Evolutionary conservation across 23 tunicate species (phyloP), one percentile per base, ranked within the genome.

Genomic region (Aplidium turbinatum): DNA sequence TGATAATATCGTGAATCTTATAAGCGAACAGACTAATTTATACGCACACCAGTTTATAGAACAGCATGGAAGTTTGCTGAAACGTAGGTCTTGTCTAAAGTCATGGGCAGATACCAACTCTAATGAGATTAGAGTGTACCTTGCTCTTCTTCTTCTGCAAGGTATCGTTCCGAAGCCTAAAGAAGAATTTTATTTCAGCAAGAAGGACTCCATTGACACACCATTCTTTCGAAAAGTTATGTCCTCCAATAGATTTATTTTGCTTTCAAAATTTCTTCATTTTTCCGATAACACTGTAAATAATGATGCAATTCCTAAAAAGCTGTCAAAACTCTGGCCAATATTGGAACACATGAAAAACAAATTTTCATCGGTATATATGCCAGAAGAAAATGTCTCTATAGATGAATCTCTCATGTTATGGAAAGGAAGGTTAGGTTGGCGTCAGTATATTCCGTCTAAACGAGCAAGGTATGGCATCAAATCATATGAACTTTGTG

Each of bases 61-160:
- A 6, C 38, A 60, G n/a, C 6, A 9, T 30, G 35, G 9, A 5
- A 20, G 36, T 5, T 28, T 11, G 7, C n/a, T 25, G n/a, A 60
- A 27, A 60, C 29, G 9, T 11, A 27, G 68, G 31, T 60, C 36
- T 6, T 6, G 38, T 9, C 3, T 20, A 28, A 60, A 60, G 31
- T 36, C 35, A 5, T 26, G 68, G 68, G n/a, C 13, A 26, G 68
- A 60, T 29, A 60, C 35, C 11, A 29, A 27, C n/a, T 4, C 36
- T 30, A 29, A 20, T 5, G 38, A 60, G 31, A 60, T 60, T 6
- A 60, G 36, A 30, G 36, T 60, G 29, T 60, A 26, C n/a, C n/a
- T 60, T 6, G 68, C 68, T 30, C 36, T 60, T 26, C 68, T 60
- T 28, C 68, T 60, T 36, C n/a, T 38, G 73, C 52, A 67, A 67